Evolutionary conservation across 2,113 vertebrate genomes (phyloP), one percentile per base, ranked within the genome.

Genomic region (Bubo bubo): DNA sequence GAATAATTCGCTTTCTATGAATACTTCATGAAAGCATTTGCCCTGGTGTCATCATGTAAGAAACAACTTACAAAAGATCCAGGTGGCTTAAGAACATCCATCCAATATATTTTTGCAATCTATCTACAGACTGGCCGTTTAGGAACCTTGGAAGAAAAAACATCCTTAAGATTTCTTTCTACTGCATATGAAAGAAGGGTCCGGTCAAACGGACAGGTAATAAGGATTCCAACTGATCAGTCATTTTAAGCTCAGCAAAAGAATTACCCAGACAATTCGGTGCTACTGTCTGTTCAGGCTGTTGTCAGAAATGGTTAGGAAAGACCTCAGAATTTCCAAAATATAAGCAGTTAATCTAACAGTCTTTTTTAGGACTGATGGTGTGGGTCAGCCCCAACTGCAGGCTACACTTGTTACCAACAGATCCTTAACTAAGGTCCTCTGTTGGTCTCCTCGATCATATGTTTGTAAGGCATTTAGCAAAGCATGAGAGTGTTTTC

Each of bases 121-220:
- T 63, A 59, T 13, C 68, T 90, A 93, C 43, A 84, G 59, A 86
- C 59, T 67, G 68, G 76, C 86, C 76, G 90, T 93, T 83, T 19
- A 74, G 37, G 56, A 93, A 67, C 26, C 28, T 14, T 32, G 52
- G 30, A 58, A 32, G 30, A 60, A 79, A 45, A 60, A 45, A 12
- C 14, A 41, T 20, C 49, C 15, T 23, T 15, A 45, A 45, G 30
- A n/a, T 76, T 70, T 82, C 50, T 55, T 39, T 50, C 45, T 16
- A 34, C 24, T 30, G 73, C 34, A 47, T 73, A 32, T 71, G 66
- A 60, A 71, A 67, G 41, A 41, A 66, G 49, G 50, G 71, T 53
- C 79, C 5, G 3, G 17, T 59, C 55, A 32, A 10, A 43, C 32
- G 63, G 58, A 26, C 28, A 59, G 41, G 28, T 27, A 73, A 35